Conservation (phyloP, 2,888 invertebrate species). For the Stomorhina lunata region DNA sequence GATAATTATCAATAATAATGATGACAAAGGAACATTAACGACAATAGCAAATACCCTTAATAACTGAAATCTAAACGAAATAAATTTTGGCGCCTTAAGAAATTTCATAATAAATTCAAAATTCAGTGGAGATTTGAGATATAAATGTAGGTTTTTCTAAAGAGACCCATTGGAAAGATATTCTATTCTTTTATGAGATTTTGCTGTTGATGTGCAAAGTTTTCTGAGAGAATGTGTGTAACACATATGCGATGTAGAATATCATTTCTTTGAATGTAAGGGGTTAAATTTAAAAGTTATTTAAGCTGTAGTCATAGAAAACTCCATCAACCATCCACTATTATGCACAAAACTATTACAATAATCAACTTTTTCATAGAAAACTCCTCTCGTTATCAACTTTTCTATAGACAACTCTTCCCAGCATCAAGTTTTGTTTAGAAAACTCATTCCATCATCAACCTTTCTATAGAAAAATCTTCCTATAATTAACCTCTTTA, state of each 20-base stretch:
- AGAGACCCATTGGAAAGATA: slow-evolving; percentile 50
- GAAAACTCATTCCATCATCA: no score
- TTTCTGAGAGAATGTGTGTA: background rate
- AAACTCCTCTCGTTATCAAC: no score
- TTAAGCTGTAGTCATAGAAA: no score
- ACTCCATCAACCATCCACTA: no score
- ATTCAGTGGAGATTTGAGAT: slow-evolving; percentile 38
- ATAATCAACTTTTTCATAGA: no score
- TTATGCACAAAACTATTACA: no score
- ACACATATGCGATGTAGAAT: background rate
- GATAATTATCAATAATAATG: slow-evolving; percentile 75
- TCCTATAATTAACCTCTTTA: no score
- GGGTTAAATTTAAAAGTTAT: no score
- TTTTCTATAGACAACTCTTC: no score
- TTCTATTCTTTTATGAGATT: slow-evolving; percentile 22
- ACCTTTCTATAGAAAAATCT: no score
- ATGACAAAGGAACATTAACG: slow-evolving; percentile 69
- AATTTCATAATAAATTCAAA: slow-evolving; percentile 60
- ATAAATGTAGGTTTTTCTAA: slow-evolving; percentile 13
- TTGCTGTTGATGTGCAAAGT: slow-evolving; percentile 30
- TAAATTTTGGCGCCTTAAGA: slow-evolving; percentile 51
- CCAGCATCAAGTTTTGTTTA: no score
- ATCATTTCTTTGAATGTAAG: no score
- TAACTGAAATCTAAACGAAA: background rate
- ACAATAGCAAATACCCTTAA: background rate